Base-by-base conservation (phyloP, 2,113 vertebrate species). In the Talpa occidentalis region DNA sequence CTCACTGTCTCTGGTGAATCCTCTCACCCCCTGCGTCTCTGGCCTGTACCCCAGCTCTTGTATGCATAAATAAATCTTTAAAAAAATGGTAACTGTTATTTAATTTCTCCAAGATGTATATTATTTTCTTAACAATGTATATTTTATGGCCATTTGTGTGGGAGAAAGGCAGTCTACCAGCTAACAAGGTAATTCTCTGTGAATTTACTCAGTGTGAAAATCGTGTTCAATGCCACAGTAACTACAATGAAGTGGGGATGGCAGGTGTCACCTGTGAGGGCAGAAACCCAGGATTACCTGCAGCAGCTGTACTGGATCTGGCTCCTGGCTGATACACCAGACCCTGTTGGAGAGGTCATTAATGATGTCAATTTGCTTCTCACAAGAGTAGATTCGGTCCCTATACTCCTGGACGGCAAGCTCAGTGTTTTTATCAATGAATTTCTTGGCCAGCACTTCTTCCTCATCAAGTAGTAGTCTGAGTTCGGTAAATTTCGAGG, bases 391-490 rank as follows among this genome's bases (percentile, higher is more conserved):
- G 1, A 91, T 22, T 69, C 98, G 97, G 54, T 98, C 93, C 21
- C 92, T 62, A 72, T 98, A 97, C 1, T 32, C 84, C 97, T 84
- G 97, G n/a, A 98, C 94, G 32, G 96, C 93, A 19, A 96, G 89
- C 72, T 98, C 94, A 5, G 80, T 94, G 94, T 98, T 98, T 88
- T 97, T 97, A 79, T 98, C 98, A 32, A 98, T 94, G 2, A 97
- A 97, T 6, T 90, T 97, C 96, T 98, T 98, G 81, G 98, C 97
- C 69, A 98, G 42, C 17, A 0, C 88, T 95, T 98, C 98, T 59
- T 98, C 98, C 94, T 98, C 97, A 44, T 70, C 93, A 94, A 99
- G 97, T 1, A 98, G 93, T 64, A 98, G 77, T 32, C 97, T 96
- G 74, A 99, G 96, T 62, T 98, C 97, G 4, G 97, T 66, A 56